These are phyloP conservation scores for Euphonia xanthogaster DNA, from an alignment of 2,797 vertebrate genomes.

Conservation along the genomic window DNA sequence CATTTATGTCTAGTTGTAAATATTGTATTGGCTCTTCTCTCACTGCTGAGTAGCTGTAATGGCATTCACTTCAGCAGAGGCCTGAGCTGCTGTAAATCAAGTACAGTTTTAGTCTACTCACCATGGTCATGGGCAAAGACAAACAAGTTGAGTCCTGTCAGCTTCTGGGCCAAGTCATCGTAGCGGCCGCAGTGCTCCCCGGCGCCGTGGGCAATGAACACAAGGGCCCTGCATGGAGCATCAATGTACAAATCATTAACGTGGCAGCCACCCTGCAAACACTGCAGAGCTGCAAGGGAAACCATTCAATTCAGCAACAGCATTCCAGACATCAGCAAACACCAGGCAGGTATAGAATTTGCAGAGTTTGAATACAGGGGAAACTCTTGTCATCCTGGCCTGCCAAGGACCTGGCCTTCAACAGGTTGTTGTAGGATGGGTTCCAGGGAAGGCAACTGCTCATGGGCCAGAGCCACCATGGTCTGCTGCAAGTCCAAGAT, in stretches of 20 bases:
- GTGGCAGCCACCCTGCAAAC: neutral
- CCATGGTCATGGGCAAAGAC: conserved; percentile 95
- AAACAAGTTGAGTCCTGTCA: conserved; percentile 84
- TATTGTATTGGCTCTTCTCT: neutral
- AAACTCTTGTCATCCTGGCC: neutral
- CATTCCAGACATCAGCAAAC: neutral
- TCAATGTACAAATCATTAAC: conserved; percentile 35
- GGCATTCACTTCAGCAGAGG: neutral
- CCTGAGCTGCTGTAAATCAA: conserved; percentile 21
- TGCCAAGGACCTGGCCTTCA: accelerated
- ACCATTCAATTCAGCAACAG: neutral
- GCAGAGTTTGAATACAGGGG: neutral
- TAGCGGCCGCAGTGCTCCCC: conserved; percentile 93
- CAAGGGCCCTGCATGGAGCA: conserved; percentile 82
- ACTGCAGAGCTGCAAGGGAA: neutral
- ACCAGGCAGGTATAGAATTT: neutral
- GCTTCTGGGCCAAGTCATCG: conserved; percentile 85
- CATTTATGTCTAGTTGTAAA: neutral
- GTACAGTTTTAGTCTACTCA: conserved; percentile 76
- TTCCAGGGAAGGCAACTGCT: neutral
- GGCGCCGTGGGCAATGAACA: conserved; percentile 90
- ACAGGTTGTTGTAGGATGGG: neutral
- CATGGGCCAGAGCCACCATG: neutral
- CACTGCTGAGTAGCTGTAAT: conserved; percentile 3
- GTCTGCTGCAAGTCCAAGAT: neutral